These are phyloP conservation scores for Polyploca ridens DNA, from an alignment of 2,888 invertebrate genomes.

Conservation along the genomic window DNA sequence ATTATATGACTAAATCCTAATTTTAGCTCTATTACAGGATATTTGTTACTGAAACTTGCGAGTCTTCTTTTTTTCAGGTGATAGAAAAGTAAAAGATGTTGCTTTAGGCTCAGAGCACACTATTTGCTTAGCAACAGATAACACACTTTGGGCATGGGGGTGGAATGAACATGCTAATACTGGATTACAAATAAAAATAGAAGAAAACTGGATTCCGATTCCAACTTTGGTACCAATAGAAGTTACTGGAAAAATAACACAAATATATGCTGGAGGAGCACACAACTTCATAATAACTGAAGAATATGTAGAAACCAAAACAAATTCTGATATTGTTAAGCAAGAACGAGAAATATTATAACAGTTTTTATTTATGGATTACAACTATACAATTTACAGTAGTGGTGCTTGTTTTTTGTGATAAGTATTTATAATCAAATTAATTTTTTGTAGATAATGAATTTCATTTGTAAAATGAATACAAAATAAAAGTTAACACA, in stretches of 20 bases:
- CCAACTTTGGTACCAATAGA: conserved; percentile 60
- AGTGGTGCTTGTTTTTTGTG: conserved; percentile 1
- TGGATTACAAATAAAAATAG: conserved; percentile 81
- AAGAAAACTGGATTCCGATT: conserved; percentile 49
- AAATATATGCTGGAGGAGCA: conserved; percentile 74
- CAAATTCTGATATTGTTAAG: conserved; percentile 15
- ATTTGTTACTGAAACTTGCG: too few relatives aligned
- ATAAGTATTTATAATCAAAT: background rate
- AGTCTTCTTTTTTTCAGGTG: conserved; percentile 45
- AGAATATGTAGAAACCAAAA: conserved; percentile 18
- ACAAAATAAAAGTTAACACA: conserved; percentile 20
- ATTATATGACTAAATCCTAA: too few relatives aligned
- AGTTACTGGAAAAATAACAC: conserved; percentile 44
- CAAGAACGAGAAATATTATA: background rate
- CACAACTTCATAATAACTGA: conserved; percentile 71
- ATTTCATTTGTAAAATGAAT: conserved; percentile 17
- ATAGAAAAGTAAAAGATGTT: conserved; percentile 80
- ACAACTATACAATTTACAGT: too few relatives aligned
- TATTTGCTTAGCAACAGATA: conserved; percentile 86
- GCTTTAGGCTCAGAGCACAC: conserved; percentile 92
- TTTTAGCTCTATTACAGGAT: too few relatives aligned
- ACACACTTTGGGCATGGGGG: conserved; percentile 91
- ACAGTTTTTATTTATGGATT: background rate
- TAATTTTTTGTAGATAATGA: background rate
- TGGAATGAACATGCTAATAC: conserved; percentile 97